Conservation (phyloP, 2,113 vertebrate species). For the Antennarius striatus region DNA sequence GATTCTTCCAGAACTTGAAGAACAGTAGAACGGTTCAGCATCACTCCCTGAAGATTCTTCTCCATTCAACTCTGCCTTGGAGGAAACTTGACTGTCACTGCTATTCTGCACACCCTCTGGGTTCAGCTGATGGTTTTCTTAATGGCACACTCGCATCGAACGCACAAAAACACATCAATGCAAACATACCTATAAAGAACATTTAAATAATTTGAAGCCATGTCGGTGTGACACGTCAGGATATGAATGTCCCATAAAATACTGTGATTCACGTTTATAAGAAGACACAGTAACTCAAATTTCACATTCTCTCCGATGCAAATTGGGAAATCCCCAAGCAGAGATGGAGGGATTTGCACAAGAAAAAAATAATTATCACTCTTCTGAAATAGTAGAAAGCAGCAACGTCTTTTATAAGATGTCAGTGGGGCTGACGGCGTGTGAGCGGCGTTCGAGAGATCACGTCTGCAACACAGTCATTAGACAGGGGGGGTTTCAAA, state of each 20-base stretch:
- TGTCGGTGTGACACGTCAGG: constrained; percentile 6
- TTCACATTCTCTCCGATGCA: constrained; percentile 5
- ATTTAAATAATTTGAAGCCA: not conserved
- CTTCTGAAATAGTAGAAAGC: constrained; percentile 27
- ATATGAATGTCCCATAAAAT: not conserved
- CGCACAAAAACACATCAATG: not conserved
- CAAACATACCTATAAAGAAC: not conserved
- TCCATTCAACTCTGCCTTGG: constrained; percentile 19
- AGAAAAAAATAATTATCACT: constrained; percentile 51
- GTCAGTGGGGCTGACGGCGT: constrained; percentile 54
- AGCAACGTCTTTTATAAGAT: constrained; percentile 34
- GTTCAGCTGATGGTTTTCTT: constrained; percentile 18
- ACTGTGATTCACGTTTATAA: constrained; percentile 3
- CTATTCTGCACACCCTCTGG: constrained; percentile 24
- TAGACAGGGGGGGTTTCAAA: constrained; percentile 56
- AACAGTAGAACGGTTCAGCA: not conserved
- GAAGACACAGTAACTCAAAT: not conserved
- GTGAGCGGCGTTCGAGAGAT: constrained; percentile 53
- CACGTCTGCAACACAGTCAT: constrained; percentile 51
- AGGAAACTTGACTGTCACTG: constrained; percentile 32
- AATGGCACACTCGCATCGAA: not conserved
- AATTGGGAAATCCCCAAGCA: constrained; percentile 37
- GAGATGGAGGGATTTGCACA: constrained; percentile 16
- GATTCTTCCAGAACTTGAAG: not conserved
- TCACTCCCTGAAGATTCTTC: constrained; percentile 30